Percentiles rank a stretch among this genome's conserved stretches.
These are phyloP conservation scores for Todiramphus saurophagus DNA, from an alignment of 2,113 vertebrate species.

Conservation along the genomic window DNA sequence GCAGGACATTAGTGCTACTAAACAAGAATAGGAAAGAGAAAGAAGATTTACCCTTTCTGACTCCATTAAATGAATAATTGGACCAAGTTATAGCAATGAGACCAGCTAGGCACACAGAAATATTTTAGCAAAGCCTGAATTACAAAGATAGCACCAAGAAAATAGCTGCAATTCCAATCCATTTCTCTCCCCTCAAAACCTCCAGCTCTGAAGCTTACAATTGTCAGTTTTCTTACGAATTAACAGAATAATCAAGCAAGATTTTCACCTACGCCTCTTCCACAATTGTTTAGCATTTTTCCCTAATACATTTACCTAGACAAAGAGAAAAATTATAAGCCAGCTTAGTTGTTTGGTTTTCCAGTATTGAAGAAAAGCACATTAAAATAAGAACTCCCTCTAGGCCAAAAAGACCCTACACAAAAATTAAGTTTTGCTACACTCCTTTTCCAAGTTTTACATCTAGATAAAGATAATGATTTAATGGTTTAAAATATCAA, in stretches of 20 bases:
- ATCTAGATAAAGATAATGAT: background rate
- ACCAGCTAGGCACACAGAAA: background rate
- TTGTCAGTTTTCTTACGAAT: background rate
- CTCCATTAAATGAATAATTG: background rate
- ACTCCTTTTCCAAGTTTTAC: background rate
- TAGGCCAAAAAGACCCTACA: background rate
- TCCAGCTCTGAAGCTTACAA: background rate
- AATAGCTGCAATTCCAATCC: background rate
- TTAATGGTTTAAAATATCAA: background rate
- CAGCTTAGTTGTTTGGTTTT: background rate
- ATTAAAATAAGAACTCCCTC: background rate
- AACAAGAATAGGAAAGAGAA: background rate
- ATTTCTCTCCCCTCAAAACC: background rate
- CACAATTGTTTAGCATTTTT: background rate
- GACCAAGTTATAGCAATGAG: background rate
- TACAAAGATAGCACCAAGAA: slow-evolving; percentile 14
- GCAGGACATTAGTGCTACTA: background rate
- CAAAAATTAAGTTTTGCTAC: background rate
- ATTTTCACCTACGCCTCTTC: background rate
- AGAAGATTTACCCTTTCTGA: background rate
- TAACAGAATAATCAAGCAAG: background rate
- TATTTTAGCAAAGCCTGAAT: background rate
- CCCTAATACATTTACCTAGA: background rate
- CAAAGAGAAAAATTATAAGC: background rate
- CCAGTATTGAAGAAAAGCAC: background rate